Evolutionary conservation across 2,888 invertebrate genomes (phyloP), one percentile per base, ranked within the genome.

Genomic region (Nipponacmea schrenckii): DNA sequence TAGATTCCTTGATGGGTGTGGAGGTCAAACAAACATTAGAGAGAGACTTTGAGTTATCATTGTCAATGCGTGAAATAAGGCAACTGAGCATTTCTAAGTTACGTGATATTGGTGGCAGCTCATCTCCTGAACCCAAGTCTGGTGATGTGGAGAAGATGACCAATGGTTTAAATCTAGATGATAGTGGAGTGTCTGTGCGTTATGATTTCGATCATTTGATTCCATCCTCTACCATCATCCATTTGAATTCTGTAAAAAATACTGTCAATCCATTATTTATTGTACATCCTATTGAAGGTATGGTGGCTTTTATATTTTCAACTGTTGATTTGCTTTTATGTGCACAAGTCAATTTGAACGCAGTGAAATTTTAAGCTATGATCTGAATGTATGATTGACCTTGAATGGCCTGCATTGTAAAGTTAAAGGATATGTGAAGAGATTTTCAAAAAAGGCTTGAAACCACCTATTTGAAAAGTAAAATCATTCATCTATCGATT

Each of bases 1-100:
- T 99, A 93, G 98, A 99, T 89, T 98, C 98, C 1, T 91, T 99
- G 80, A 98, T 98, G 98, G 97, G 97, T 64, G 97, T 98, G 1
- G 99, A 99, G 91, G 96, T 99, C 86, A 98, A 98, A 89, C 97
- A 97, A 90, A 95, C 95, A 0, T 90, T 98, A 69, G 97, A 97
- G 89, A 92, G 97, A 71, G 95, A 94, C 85, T 97, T 94, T 90
- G 97, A 98, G 89, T 90, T 98, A 73, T 93, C 95, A 27, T 91
- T 98, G 75, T 94, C 94, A 76, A 95, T 96, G 80, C 95, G 95
- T 89, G 97, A 97, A 90, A 96, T 98, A 83, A 92, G 97, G 76
- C 92, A 81, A 67, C 83, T 89, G 17, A 88, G 86, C 10, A 70
- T 87, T 17, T 77, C 77, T 67, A 81, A 82, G 50, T 76, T 86